Conservation (phyloP, 2,888 invertebrate species). For the Ctena decussata region DNA sequence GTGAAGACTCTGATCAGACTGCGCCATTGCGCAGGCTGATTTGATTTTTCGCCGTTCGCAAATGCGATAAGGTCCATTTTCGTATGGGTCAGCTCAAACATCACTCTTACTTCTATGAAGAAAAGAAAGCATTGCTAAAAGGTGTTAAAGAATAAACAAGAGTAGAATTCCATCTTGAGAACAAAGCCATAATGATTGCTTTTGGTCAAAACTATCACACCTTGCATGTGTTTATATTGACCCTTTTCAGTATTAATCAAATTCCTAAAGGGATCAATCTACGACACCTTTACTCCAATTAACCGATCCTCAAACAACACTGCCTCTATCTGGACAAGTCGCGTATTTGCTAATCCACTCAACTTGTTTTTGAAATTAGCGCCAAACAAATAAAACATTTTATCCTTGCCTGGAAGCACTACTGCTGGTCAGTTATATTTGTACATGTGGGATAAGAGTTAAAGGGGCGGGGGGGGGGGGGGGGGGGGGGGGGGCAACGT, state of each 20-base stretch:
- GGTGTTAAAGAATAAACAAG: conserved; percentile 12
- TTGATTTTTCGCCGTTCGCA: too few relatives aligned
- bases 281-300: background rate
- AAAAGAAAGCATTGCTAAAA: conserved; percentile 1
- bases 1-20: background rate
- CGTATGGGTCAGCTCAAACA: background rate
- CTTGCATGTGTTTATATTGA: background rate
- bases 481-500: too few relatives aligned
- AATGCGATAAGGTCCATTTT: background rate
- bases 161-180: conserved; percentile 4
- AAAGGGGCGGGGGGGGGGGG: too few relatives aligned
- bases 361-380: background rate
- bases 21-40: background rate
- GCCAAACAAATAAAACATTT: background rate
- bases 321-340: background rate
- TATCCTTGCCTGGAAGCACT: too few relatives aligned
- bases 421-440: too few relatives aligned
- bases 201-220: background rate
- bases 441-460: too few relatives aligned
- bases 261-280: background rate
- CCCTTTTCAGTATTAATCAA: background rate
- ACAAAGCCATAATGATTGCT: conserved; percentile 4
- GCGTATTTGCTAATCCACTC: background rate
- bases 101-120: background rate
- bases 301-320: background rate